These are phyloP conservation scores for Creontiades dilutus DNA, from an alignment of 2,888 invertebrate genomes.

Conservation along the genomic window DNA sequence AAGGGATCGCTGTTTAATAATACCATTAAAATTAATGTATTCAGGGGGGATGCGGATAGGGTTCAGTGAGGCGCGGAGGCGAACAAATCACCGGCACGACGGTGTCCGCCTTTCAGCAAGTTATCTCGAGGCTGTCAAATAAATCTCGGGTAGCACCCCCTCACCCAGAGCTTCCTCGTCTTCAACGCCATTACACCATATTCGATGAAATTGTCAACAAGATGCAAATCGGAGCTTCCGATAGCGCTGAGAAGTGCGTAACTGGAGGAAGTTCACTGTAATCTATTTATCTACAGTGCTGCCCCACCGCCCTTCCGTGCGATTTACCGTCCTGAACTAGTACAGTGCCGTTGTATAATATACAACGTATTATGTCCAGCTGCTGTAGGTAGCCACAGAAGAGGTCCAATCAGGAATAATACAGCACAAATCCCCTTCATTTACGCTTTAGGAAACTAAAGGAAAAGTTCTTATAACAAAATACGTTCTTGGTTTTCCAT, in stretches of 20 bases:
- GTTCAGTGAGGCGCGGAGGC: constrained; percentile 4
- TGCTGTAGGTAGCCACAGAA: no score
- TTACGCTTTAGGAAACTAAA: no score
- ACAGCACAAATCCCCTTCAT: no score
- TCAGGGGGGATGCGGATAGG: background rate
- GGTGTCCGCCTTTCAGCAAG: background rate
- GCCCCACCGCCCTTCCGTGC: no score
- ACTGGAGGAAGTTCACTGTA: no score
- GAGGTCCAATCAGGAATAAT: no score
- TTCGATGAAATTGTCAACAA: constrained; percentile 17
- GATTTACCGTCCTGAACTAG: no score
- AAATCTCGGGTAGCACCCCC: constrained; percentile 5
- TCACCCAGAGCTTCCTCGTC: background rate
- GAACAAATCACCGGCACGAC: constrained; percentile 24
- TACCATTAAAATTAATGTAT: constrained; percentile 48
- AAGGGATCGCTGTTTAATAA: constrained; percentile 13
- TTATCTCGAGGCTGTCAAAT: constrained; percentile 31
- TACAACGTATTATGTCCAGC: no score
- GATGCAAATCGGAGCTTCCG: background rate
- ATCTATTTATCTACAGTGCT: no score
- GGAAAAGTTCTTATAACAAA: no score
- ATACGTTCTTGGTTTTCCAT: no score
- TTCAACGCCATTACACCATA: background rate
- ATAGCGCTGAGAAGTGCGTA: background rate
- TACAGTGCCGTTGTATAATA: no score